Evolutionary conservation across 37 sponge, comb jelly and placozoan species (phyloP).

Genomic region (Bolinopsis microptera): DNA sequence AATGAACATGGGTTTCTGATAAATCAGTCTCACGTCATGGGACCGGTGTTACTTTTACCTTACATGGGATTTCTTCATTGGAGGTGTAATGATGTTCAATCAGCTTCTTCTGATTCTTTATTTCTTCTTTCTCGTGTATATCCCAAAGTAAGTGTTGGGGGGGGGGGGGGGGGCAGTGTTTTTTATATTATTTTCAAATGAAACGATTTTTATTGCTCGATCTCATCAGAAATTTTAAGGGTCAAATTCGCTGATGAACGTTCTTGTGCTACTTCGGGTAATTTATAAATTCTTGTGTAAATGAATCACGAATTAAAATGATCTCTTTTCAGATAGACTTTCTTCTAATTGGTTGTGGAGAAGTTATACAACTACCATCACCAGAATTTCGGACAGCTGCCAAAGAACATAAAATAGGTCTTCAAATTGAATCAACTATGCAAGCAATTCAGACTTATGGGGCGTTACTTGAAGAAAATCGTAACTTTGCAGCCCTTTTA

Average conservation of each 20-base stretch:
- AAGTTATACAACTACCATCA: not conserved
- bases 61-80: constrained; percentile 55
- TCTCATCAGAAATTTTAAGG: too few species aligned
- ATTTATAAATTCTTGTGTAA: not conserved
- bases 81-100: not conserved
- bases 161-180: too few species aligned
- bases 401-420: constrained; percentile 9
- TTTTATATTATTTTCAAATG: not conserved
- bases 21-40: not conserved
- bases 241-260: not conserved
- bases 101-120: not conserved
- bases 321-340: constrained; percentile 22
- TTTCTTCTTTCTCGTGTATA: constrained; percentile 32
- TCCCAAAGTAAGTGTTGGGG: constrained; percentile 39
- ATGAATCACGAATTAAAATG: not conserved
- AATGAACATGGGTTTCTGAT: constrained; percentile 40
- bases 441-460: constrained; percentile 59
- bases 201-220: not conserved
- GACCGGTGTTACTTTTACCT: constrained; percentile 20
- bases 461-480: not conserved
- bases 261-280: not conserved
- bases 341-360: not conserved
- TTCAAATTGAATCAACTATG: constrained; percentile 40
- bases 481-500: constrained; percentile 55
- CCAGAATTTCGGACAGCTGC: constrained; percentile 13